These are phyloP conservation scores for Portevinia maculata DNA, from an alignment of 2,888 invertebrate genomes.

Conservation along the genomic window DNA sequence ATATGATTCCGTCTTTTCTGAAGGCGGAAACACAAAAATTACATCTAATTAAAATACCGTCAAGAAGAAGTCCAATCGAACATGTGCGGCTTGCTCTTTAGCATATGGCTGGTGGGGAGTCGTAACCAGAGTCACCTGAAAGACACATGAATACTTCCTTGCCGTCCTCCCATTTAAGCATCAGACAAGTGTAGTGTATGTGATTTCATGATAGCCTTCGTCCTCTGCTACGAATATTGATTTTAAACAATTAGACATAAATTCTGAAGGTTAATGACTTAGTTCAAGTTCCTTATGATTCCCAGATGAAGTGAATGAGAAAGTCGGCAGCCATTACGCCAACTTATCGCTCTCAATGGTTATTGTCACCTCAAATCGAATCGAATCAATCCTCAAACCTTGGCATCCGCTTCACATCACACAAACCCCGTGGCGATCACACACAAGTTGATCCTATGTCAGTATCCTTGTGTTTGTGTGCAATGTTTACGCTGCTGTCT, in stretches of 20 bases:
- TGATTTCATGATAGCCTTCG: conserved; percentile 44
- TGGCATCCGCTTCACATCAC: background rate
- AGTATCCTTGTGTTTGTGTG: background rate
- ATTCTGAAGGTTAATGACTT: conserved; percentile 47
- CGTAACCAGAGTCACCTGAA: conserved; percentile 22
- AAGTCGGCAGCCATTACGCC: background rate
- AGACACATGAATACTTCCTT: conserved; percentile 35
- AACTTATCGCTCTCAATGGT: conserved; percentile 4
- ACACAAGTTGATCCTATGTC: conserved; percentile 36
- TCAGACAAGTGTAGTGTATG: conserved; percentile 8
- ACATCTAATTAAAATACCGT: conserved; percentile 71
- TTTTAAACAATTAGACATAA: conserved; percentile 35
- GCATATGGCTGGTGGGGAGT: background rate
- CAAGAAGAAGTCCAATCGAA: conserved; percentile 25
- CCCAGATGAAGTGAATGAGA: background rate
- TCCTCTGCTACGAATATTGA: conserved; percentile 22
- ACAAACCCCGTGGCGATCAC: background rate
- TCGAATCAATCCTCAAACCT: conserved; percentile 41
- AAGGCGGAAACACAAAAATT: conserved; percentile 41
- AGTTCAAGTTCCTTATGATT: conserved; percentile 33
- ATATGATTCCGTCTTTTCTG: conserved; percentile 2
- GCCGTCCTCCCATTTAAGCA: conserved; percentile 29
- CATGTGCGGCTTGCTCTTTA: conserved; percentile 1
- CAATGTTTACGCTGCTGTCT: conserved; percentile 51
- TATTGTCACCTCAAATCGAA: conserved; percentile 30